A percentile compares a stretch with the other conserved stretches of the same genome.
Evolutionary conservation across 35 echinoderm and acorn worm genomes (phyloP).

Genomic region (Holothuria glaberrima): DNA sequence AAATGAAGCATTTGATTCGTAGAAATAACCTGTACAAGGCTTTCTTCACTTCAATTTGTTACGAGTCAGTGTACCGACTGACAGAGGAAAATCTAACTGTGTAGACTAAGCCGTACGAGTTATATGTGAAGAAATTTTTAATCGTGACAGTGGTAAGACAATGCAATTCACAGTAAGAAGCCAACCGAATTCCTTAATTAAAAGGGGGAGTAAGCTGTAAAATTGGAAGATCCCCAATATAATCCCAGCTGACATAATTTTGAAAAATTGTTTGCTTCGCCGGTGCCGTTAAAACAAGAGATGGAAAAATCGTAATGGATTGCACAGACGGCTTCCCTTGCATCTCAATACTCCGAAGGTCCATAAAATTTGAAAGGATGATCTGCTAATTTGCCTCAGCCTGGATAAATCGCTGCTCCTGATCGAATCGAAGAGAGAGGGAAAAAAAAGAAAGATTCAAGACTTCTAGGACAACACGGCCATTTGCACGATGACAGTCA

Average conservation of each 20-base stretch:
- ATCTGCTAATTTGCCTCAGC: too few species aligned
- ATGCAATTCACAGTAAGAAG: background rate
- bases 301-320: conserved; percentile 32
- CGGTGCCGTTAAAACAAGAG: conserved; percentile 20
- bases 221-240: background rate
- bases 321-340: conserved; percentile 22
- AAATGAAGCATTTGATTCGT: too few species aligned
- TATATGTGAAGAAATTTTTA: background rate
- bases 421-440: too few species aligned
- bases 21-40: too few species aligned
- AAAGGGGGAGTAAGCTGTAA: conserved; percentile 36
- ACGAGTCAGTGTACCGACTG: too few species aligned
- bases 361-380: background rate
- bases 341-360: conserved; percentile 6
- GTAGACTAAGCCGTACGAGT: too few species aligned
- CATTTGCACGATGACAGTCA: too few species aligned
- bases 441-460: too few species aligned
- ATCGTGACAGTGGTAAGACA: background rate
- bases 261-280: conserved; percentile 51
- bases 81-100: too few species aligned
- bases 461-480: too few species aligned
- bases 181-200: conserved; percentile 34
- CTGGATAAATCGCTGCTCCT: too few species aligned
- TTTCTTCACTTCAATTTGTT: too few species aligned
- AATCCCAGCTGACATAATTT: conserved; percentile 58